phyloP scores from a whole-genome alignment of 2,797 vertebrate species.

The Vultur gryphus region DNA sequence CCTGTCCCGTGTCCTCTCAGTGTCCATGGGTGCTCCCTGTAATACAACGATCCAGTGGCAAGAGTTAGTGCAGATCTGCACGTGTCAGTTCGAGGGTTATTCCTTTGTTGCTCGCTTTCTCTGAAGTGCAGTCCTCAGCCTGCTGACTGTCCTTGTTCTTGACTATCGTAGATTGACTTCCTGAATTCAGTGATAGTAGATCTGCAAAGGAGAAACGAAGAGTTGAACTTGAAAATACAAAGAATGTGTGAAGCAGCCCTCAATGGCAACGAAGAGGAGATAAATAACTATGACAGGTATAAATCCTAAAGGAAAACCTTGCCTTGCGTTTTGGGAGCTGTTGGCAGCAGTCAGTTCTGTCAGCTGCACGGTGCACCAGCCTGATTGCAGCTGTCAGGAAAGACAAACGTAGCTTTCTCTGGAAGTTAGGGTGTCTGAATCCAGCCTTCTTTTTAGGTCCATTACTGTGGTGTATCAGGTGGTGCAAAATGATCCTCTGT shows the following conservation, averaged over 20 bases:
- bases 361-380: background rate
- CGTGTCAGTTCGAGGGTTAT: fast-evolving
- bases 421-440: background rate
- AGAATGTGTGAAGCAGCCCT: slow-evolving; percentile 91
- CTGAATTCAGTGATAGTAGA: slow-evolving; percentile 96
- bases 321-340: background rate
- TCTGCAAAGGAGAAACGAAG: slow-evolving; percentile 92
- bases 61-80: background rate
- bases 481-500: background rate
- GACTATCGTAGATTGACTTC: slow-evolving; percentile 86
- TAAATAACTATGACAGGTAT: slow-evolving; percentile 85
- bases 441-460: background rate
- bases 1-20: background rate
- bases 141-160: background rate
- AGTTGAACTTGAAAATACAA: slow-evolving; percentile 91
- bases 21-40: background rate
- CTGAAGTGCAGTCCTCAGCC: background rate
- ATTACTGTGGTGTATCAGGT: background rate
- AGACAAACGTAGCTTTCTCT: background rate
- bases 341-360: background rate
- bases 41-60: fast-evolving
- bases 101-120: background rate
- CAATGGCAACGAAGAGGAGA: slow-evolving; percentile 84
- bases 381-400: background rate
- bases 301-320: background rate